phyloP scores from a whole-genome alignment of 1,140 invertebrate species.

The Batillaria attramentaria region DNA sequence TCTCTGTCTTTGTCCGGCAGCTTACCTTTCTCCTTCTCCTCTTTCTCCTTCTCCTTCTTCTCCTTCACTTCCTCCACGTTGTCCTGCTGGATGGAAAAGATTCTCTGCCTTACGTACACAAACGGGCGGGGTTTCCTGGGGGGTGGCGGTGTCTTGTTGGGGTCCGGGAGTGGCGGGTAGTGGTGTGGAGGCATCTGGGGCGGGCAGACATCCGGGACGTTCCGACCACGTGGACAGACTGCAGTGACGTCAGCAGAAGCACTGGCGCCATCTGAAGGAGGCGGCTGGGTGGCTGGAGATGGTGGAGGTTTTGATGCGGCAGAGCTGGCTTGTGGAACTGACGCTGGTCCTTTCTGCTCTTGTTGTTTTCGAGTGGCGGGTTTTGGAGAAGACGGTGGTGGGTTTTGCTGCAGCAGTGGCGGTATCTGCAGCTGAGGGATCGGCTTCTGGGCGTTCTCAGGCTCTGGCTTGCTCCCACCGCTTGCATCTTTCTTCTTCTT shows the following conservation, averaged over 20 bases:
- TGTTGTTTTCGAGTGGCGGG: neutral
- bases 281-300: neutral
- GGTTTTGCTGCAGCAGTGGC: slow-evolving; percentile 23
- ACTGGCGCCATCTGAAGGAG: neutral
- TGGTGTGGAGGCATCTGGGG: slow-evolving; percentile 32
- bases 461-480: slow-evolving; percentile 29
- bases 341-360: neutral
- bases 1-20: slow-evolving; percentile 1
- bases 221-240: no score
- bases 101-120: slow-evolving; percentile 61
- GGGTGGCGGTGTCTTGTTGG: slow-evolving; percentile 40
- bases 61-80: slow-evolving; percentile 52
- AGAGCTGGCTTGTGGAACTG: neutral
- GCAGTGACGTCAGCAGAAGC: neutral
- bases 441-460: slow-evolving; percentile 25
- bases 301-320: neutral
- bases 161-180: slow-evolving; percentile 43
- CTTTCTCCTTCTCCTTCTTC: slow-evolving; percentile 34
- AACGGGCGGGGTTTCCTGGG: slow-evolving; percentile 59
- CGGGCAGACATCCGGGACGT: neutral
- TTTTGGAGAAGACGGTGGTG: slow-evolving; percentile 8
- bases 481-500: slow-evolving; percentile 55
- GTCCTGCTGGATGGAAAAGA: slow-evolving; percentile 66
- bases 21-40: slow-evolving; percentile 24
- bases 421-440: slow-evolving; percentile 31